Base-by-base conservation (phyloP, 2,888 invertebrate species). In the Pristionchus arcanus region DNA sequence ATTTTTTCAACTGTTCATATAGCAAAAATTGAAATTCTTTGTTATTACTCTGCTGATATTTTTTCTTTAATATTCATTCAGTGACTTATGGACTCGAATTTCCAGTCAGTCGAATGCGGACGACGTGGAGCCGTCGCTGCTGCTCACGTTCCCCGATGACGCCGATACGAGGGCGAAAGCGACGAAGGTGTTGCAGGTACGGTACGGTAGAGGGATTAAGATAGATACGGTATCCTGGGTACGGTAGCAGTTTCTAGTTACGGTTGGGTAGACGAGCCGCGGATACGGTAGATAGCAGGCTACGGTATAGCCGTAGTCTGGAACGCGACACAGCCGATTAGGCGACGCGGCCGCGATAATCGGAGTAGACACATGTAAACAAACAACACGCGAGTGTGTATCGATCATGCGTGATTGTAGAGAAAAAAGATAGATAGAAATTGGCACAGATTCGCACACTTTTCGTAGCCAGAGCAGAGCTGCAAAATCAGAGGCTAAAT, bases 101-200 rank as follows among this genome's bases (percentile, higher is more conserved):
- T 49, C 42, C 77, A 42, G 81, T 1, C 42, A 81, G 81, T 28
- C 81, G 28, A 13, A 3, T 11, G 28, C 25, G 11, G 28, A 49
- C 34, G 81, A 81, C 49, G 81, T 63, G 1, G 49, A 89, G 49
- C 89, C 89, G 13, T 89, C 89, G 16, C 83, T 89, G 16, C 89
- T 89, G 37, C 89, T 89, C 28, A 37, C 81, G 13, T 89, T 89
- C 89, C 89, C 89, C 31, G 89, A 83, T 16, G 63, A 89, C 28
- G 89, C 68, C 25, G 31, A 21, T 13, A 37, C 59, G 63, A n/a
- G 13, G n/a, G n/a, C 42, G 1, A 87, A 53, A 42, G 49, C 28
- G 53, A 74, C 74, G 2, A 88, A 88, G 9, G 55, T 88, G 71
- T 34, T 88, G 11, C 87, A 88, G 74, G 87, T 88, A 53, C 53